A percentile compares a stretch with the other conserved stretches of the same genome.
phyloP scores from a whole-genome alignment of 2,113 vertebrate species.

The Corythaixoides concolor region DNA sequence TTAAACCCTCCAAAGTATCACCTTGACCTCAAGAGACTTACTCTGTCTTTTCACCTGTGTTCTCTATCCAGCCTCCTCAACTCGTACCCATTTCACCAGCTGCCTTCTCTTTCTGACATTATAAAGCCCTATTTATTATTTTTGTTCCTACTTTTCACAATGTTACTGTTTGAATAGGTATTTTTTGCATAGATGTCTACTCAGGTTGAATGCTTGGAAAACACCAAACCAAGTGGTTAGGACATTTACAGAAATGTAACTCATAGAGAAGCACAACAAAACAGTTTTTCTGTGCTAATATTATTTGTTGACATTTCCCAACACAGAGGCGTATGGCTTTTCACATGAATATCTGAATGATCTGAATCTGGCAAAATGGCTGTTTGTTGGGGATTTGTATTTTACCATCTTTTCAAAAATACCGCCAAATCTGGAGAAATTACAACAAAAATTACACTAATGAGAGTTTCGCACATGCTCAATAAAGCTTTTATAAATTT shows the following conservation, averaged over 20 bases:
- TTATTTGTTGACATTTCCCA: not conserved
- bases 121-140: not conserved
- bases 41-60: not conserved
- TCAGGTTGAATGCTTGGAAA: not conserved
- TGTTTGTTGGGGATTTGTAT: not conserved
- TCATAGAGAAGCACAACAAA: not conserved
- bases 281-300: not conserved
- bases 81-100: not conserved
- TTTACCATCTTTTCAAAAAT: not conserved
- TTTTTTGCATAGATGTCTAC: not conserved
- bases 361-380: not conserved
- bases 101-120: not conserved
- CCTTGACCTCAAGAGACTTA: not conserved
- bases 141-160: not conserved
- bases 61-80: not conserved
- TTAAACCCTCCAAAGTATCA: not conserved
- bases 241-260: not conserved
- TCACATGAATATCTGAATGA: not conserved
- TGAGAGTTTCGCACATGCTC: not conserved
- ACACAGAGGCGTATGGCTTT: not conserved
- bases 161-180: not conserved
- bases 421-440: not conserved
- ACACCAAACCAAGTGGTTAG: not conserved
- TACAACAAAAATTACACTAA: not conserved
- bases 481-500: not conserved